Evolutionary conservation across 1,140 invertebrate species (phyloP), one percentile per base, ranked within the genome.

Genomic region (Hesperophylax magnus): DNA sequence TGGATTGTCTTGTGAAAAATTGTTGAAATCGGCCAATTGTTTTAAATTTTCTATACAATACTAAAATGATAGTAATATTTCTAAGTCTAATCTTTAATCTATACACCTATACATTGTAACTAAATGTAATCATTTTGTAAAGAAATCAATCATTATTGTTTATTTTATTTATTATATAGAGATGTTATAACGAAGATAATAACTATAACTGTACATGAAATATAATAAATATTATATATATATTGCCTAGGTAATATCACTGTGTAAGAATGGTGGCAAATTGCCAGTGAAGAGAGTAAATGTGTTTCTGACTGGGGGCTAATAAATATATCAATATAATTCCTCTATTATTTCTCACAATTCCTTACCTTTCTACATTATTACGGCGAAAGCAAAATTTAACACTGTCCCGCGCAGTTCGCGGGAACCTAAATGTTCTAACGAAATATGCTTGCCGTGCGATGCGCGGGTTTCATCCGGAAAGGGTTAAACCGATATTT

Each of bases 71-170:
- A 72, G 47, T 56, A 72, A 24, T 72, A 61, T 61, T 24, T 69
- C 17, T 72, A 72, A 18, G 53, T 58, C 22, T 76, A 76, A 76
- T 60, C 17, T 76, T 61, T 3, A 47, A 9, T 47, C 11, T 14
- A 39, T 9, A 9, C 3, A 9, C 7, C 5, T 39, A 9, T 65
- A 80, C 63, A 80, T 61, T 39, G 78, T 75, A 80, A 65, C 71
- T 80, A 75, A 80, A 75, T 80, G 78, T 80, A 80, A 80, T 72
- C 67, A 79, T 80, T 80, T 80, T 80, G 20, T 80, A 80, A 80
- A 65, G 69, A 75, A 72, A 61, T 34, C 5, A 56, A 71, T 47
- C 11, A 47, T 47, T 47, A 8, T 75, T 80, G 71, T 75, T 76
- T 80, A 80, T 75, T 71, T 52, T 80, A 80, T 80, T 60, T 80